Percentiles rank a stretch among this genome's conserved stretches.
Evolutionary conservation across 2,797 vertebrate species (phyloP).

Genomic region (Furcifer pardalis): DNA sequence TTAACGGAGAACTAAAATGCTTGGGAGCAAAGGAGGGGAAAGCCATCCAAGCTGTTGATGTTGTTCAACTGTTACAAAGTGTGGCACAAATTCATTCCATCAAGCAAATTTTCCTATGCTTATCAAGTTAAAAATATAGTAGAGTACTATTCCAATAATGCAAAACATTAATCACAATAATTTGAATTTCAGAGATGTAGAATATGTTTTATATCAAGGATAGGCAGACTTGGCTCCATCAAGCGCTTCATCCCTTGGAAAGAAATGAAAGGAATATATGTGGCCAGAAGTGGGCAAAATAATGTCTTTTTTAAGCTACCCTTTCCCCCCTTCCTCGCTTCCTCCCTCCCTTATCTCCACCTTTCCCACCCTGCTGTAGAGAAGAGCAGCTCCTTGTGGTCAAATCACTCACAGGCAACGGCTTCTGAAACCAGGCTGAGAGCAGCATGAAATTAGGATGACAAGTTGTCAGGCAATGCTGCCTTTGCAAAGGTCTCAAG

Average conservation of each 20-base stretch:
- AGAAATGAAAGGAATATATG: neutral
- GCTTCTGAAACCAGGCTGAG: too few species aligned
- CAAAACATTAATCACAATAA: neutral
- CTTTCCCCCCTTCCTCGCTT: too few species aligned
- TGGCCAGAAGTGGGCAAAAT: too few species aligned
- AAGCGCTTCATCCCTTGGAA: neutral
- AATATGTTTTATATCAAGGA: neutral
- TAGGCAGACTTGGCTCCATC: neutral
- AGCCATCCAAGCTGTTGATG: neutral
- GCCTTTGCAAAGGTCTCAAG: too few species aligned
- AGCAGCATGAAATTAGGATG: too few species aligned
- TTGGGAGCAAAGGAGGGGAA: slow-evolving; percentile 7
- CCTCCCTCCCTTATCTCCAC: too few species aligned
- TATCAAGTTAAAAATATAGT: neutral
- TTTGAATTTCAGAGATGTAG: neutral
- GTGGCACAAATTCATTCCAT: neutral
- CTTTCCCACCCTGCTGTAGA: too few species aligned
- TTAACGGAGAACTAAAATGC: slow-evolving; percentile 62
- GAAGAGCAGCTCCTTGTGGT: too few species aligned
- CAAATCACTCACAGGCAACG: too few species aligned
- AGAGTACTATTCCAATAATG: neutral
- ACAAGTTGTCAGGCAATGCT: too few species aligned
- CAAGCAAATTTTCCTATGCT: neutral
- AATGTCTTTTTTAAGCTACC: too few species aligned
- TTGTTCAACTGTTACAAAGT: neutral